Base-by-base conservation (phyloP, 2,797 vertebrate species). In the Eutrigla gurnardus region DNA sequence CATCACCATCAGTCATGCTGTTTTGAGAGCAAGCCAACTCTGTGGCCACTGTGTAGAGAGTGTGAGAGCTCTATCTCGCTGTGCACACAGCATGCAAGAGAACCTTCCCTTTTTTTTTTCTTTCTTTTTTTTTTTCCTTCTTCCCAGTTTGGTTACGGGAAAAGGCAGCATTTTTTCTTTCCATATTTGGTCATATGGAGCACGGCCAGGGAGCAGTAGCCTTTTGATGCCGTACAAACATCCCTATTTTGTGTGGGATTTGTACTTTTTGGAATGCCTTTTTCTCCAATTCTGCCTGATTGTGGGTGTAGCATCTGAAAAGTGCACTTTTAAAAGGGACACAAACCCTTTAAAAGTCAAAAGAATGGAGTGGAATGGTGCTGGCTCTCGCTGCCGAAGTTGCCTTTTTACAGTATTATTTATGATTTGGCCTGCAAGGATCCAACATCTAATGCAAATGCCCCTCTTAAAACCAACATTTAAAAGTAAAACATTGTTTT, bases 171-270 rank as follows among this genome's bases (percentile, higher is more conserved):
- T 93, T 94, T 95, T 94, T 95, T 94, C 90, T 86, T 92, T 93
- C 95, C 95, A 94, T 95, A 95, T 95, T 94, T 95, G 95, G 95
- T 93, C 93, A 95, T 94, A 89, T 94, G 93, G 94, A 95, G 90
- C 87, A 32, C 81, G 14, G 93, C 95, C 94, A 95, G 91, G 75
- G 85, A 91, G 94, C 93, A 93, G 91, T 90, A 93, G 92, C 91
- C 90, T 93, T 94, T 94, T 94, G 93, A 95, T 94, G 93, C 90
- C 76, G 86, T 91, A 92, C 90, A 94, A 92, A 91, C 92, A 94
- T 95, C 91, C 92, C 87, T 86, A 89, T 93, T 94, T 93, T 91
- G 91, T 91, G 86, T 89, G 89, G 93, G 91, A 90, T 92, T 88
- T 84, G 86, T 88, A 75, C 86, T 85, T 91, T 89, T 90, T 84